These are phyloP conservation scores for Rhinolophus ferrumequinum DNA, from an alignment of 2,113 vertebrate species.

Conservation along the genomic window DNA sequence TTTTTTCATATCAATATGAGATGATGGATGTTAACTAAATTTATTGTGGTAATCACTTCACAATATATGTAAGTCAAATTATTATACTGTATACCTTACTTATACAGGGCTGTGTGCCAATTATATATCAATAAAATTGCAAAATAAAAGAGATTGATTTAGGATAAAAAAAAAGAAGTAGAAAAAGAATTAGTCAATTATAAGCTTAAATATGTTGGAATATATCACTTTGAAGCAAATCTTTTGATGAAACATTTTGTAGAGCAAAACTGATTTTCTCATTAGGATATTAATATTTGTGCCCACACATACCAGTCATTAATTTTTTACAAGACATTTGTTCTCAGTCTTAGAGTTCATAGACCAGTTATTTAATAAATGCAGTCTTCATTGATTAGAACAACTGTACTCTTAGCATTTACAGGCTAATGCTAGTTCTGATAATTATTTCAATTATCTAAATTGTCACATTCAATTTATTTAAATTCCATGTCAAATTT, in stretches of 20 bases:
- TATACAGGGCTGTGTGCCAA: no score
- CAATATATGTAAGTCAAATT: no score
- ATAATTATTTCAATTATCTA: conserved; percentile 58
- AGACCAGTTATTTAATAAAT: conserved; percentile 33
- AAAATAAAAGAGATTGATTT: no score
- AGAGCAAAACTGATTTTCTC: conserved; percentile 37
- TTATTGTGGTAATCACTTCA: no score
- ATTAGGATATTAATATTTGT: conserved; percentile 51
- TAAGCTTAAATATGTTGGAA: background rate
- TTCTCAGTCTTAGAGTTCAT: conserved; percentile 8
- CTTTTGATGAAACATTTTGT: conserved; percentile 42
- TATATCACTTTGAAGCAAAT: conserved; percentile 32
- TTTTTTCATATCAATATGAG: no score
- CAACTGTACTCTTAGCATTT: conserved; percentile 37
- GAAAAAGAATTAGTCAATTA: conserved; percentile 20
- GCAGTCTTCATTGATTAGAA: conserved; percentile 37
- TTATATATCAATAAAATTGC: no score
- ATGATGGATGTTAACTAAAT: no score
- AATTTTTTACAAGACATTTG: conserved; percentile 40
- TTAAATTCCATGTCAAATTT: conserved; percentile 27
- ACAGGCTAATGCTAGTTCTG: conserved; percentile 21
- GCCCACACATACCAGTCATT: conserved; percentile 11
- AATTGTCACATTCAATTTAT: conserved; percentile 44
- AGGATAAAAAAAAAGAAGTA: no score
- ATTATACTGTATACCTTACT: no score